Conservation (phyloP, 2,113 vertebrate genomes). For the Nematolebias whitei region DNA sequence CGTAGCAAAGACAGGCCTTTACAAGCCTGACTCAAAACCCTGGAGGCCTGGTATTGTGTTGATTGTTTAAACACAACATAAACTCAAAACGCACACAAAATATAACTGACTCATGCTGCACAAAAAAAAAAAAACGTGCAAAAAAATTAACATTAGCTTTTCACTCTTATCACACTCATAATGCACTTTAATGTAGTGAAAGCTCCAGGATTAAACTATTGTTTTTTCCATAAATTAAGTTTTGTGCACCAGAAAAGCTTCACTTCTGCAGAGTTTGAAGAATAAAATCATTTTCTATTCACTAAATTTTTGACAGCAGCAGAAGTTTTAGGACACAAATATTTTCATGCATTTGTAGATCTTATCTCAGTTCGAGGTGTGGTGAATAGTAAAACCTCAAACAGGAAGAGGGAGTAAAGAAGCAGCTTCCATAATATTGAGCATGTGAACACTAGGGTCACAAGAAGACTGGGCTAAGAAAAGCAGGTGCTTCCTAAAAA, state of each 20-base stretch:
- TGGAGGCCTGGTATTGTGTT: conserved; percentile 37
- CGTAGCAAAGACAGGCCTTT: conserved; percentile 45
- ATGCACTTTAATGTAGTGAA: neutral
- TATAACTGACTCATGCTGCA: neutral
- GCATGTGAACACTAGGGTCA: neutral
- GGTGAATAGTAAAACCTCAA: too few relatives aligned
- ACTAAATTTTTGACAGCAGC: neutral
- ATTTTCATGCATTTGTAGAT: too few relatives aligned
- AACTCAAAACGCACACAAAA: neutral
- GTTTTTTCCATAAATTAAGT: too few relatives aligned
- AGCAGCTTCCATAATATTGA: neutral
- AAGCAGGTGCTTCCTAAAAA: neutral
- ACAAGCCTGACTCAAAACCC: conserved; percentile 40
- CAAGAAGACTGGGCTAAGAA: neutral
- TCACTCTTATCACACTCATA: neutral
- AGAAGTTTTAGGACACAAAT: neutral
- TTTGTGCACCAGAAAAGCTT: too few relatives aligned
- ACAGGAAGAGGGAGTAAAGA: neutral
- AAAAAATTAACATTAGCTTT: neutral
- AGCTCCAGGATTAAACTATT: too few relatives aligned
- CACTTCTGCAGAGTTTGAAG: neutral
- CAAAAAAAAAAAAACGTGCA: conserved; percentile 1
- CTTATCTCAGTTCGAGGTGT: too few relatives aligned
- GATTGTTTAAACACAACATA: conserved; percentile 36
- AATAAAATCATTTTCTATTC: neutral